Percentiles rank a stretch among this genome's conserved stretches.
phyloP scores from a whole-genome alignment of 2,888 invertebrate species.

The Parnassius apollo region DNA sequence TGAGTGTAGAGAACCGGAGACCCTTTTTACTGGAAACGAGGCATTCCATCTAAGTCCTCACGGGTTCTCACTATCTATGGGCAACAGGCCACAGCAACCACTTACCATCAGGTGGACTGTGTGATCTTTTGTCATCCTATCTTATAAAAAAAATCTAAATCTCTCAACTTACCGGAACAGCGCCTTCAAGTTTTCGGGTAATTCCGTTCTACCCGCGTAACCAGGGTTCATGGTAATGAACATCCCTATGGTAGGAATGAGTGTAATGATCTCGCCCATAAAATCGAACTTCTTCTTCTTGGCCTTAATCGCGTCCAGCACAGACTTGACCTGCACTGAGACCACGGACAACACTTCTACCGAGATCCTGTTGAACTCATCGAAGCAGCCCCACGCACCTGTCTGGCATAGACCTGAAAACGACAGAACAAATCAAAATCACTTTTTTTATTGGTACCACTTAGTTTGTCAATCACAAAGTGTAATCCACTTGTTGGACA shows the following conservation, averaged over 20 bases:
- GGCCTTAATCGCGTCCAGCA: conserved; percentile 92
- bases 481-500: no score
- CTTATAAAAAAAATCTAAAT: no score
- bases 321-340: conserved; percentile 94
- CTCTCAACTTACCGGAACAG: conserved; percentile 72
- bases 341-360: conserved; percentile 97
- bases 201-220: conserved; percentile 94
- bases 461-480: no score
- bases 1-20: no score
- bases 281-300: conserved; percentile 91
- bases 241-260: conserved; percentile 91
- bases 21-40: no score
- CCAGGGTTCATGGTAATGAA: conserved; percentile 99
- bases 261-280: conserved; percentile 88
- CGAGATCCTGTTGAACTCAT: conserved; percentile 97
- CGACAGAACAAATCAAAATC: background rate
- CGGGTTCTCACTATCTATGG: no score
- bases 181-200: conserved; percentile 90
- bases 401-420: conserved; percentile 90
- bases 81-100: no score
- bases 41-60: no score
- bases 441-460: no score
- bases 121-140: no score
- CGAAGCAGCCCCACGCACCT: conserved; percentile 98
- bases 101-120: no score